Conservation (phyloP, 1,140 invertebrate species). For the Coptotermes formosanus region DNA sequence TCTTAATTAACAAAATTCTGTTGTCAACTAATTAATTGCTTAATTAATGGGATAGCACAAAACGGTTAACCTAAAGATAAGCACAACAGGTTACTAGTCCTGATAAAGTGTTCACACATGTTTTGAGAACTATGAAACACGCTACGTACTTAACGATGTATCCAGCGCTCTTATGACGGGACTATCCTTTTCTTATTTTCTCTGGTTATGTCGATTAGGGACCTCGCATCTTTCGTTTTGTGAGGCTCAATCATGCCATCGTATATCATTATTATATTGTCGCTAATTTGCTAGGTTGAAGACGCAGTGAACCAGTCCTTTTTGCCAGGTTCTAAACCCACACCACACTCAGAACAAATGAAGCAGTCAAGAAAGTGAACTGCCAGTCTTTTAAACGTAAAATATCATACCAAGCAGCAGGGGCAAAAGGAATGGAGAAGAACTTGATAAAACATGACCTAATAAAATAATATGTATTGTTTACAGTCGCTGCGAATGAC, state of each 20-base stretch:
- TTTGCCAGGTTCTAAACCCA: background rate
- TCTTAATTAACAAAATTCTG: no score
- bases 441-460: background rate
- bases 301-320: background rate
- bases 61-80: no score
- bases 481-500: background rate
- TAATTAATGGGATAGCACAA: no score
- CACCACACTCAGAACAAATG: background rate
- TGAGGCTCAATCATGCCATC: constrained; percentile 24
- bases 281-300: constrained; percentile 21
- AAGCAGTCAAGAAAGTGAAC: background rate
- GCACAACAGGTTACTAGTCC: no score
- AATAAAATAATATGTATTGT: background rate
- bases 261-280: constrained; percentile 28
- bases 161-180: background rate
- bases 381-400: background rate
- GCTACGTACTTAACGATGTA: background rate
- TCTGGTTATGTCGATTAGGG: background rate
- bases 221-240: background rate
- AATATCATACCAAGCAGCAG: background rate
- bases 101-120: background rate
- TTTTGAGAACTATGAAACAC: background rate
- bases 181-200: no score
- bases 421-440: background rate
- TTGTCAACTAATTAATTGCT: no score